Evolutionary conservation across 2,888 invertebrate species (phyloP).

Genomic region (Watsonalla cultraria): DNA sequence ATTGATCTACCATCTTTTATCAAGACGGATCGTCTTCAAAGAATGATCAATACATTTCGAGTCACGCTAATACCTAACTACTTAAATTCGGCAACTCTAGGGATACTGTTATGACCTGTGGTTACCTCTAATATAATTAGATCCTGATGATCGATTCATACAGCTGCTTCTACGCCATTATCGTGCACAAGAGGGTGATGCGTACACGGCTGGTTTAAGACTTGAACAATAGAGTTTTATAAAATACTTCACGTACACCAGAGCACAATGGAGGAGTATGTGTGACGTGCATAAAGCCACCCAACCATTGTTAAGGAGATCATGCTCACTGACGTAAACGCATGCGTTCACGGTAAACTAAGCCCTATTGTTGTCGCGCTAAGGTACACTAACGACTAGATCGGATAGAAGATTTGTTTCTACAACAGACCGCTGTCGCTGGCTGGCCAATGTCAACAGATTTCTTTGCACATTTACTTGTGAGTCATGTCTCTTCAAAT

Average conservation of each 20-base stretch:
- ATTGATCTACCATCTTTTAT: too few species aligned
- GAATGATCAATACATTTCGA: too few species aligned
- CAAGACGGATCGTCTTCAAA: too few species aligned
- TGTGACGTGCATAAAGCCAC: conserved; percentile 21
- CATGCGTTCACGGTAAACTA: not conserved
- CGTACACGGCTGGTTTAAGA: too few species aligned
- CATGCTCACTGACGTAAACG: conserved; percentile 13
- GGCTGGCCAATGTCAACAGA: conserved; percentile 2
- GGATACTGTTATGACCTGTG: too few species aligned
- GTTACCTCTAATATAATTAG: too few species aligned
- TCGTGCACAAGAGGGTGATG: too few species aligned
- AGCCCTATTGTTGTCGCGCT: not conserved
- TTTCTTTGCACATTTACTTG: conserved; percentile 1
- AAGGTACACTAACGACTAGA: not conserved
- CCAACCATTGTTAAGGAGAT: conserved; percentile 20
- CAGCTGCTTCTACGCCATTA: too few species aligned
- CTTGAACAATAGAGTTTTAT: conserved; percentile 21
- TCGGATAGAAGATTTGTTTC: not conserved
- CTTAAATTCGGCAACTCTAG: too few species aligned
- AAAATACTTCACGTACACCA: conserved; percentile 24
- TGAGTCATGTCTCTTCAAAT: conserved; percentile 1
- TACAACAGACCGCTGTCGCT: conserved; percentile 3
- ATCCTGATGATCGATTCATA: too few species aligned
- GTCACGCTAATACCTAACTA: too few species aligned
- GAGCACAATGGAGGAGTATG: conserved; percentile 18